Evolutionary conservation across 1,140 invertebrate species (phyloP), one percentile per base, ranked within the genome.

Genomic region (Papilio xuthus): DNA sequence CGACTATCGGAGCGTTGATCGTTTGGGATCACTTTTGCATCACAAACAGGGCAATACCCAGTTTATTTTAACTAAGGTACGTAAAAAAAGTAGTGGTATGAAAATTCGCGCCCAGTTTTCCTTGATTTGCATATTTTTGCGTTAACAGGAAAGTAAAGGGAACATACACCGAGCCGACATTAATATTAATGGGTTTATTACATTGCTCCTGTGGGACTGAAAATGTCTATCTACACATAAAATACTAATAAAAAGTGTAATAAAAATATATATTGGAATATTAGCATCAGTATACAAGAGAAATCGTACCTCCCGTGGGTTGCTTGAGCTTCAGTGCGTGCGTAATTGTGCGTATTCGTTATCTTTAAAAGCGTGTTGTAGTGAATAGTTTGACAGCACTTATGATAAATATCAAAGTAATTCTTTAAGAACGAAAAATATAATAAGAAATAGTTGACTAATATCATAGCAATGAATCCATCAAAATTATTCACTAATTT

Each of bases 181-280:
- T 86, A 88, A 90, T 89, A 90, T 90, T 88, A 88, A 90, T 90
- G 85, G 82, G 85, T 86, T 87, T 88, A 89, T 88, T 87, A 88
- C 84, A 87, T 85, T 83, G 74, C 83, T 74, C 83, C 80, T 80
- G 77, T 80, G 81, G 81, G 86, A 80, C 82, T 50, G 50, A 67
- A 53, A 76, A 82, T 80, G 74, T 82, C 67, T 84, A 83, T 87
- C 82, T 80, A 83, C 81, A 84, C 83, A 79, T 80, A 83, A 84
- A 86, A 82, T 79, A 78, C 78, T 78, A 79, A 84, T 84, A 81
- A 84, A 83, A 84, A 81, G 53, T 42, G 74, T 60, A 63, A 76
- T 76, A 76, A 76, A 76, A 76, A 76, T 53, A 56, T 76, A 76
- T 32, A 60, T 26, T n/a, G 53, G 74, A 41, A 76, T 76, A 76